Conservation (phyloP, 2,888 invertebrate species). For the Dryobota labecula region DNA sequence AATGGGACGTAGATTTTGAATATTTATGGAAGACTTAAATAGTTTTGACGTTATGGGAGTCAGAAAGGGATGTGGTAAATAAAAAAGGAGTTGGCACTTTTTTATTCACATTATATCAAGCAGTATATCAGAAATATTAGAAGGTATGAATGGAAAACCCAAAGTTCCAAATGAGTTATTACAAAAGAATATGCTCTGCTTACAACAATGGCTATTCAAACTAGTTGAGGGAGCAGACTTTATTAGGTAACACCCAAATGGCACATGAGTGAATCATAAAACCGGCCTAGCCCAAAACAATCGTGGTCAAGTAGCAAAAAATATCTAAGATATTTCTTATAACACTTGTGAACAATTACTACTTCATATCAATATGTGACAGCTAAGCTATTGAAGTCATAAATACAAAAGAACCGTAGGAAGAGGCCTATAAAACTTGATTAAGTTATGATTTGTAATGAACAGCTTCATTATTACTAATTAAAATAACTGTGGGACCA, state of each 20-base stretch:
- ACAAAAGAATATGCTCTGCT: neutral
- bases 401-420: constrained; percentile 42
- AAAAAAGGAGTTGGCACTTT: constrained; percentile 53
- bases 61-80: constrained; percentile 19
- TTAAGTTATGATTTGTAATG: constrained; percentile 50
- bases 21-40: constrained; percentile 51
- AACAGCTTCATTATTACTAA: constrained; percentile 53
- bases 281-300: constrained; percentile 30
- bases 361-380: constrained; percentile 41
- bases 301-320: constrained; percentile 49
- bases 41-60: constrained; percentile 33
- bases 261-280: constrained; percentile 32
- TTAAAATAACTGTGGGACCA: constrained; percentile 53
- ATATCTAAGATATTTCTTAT: constrained; percentile 17
- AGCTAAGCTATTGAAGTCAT: constrained; percentile 39
- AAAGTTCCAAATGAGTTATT: constrained; percentile 20
- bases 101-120: constrained; percentile 13
- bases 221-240: neutral
- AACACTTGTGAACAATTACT: constrained; percentile 44
- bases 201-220: constrained; percentile 19
- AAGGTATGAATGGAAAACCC: constrained; percentile 2
- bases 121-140: constrained; percentile 9
- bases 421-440: constrained; percentile 38
- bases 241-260: constrained; percentile 17
- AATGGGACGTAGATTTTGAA: constrained; percentile 54